Evolutionary conservation across 1,140 invertebrate genomes (phyloP).

Genomic region (Trissolcus basalis): DNA sequence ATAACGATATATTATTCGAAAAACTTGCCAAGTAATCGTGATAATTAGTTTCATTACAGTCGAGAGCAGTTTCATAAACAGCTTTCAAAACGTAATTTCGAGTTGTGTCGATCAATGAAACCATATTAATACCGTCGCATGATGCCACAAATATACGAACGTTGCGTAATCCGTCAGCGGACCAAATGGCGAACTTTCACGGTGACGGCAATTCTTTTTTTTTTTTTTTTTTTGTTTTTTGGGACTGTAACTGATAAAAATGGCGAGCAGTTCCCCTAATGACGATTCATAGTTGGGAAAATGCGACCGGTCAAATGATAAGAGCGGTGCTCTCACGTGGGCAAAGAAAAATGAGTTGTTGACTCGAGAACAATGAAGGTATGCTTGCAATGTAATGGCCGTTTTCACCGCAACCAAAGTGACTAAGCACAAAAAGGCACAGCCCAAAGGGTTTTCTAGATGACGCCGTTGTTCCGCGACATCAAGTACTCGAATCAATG

Average conservation of each 20-base stretch:
- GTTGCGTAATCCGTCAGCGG: no score
- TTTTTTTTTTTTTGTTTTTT: background rate
- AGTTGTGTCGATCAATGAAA: slow-evolving; percentile 14
- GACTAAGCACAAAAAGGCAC: slow-evolving; percentile 55
- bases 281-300: slow-evolving; percentile 31
- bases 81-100: slow-evolving; percentile 8
- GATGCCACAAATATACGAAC: no score
- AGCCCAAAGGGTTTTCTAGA: slow-evolving; percentile 52
- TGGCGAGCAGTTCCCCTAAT: slow-evolving; percentile 1
- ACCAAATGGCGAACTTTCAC: no score
- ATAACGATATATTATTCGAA: slow-evolving; percentile 22
- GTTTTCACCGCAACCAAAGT: slow-evolving; percentile 51
- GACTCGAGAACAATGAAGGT: slow-evolving; percentile 57
- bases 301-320: slow-evolving; percentile 43
- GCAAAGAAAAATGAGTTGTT: slow-evolving; percentile 58
- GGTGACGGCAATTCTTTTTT: no score
- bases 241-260: slow-evolving; percentile 13
- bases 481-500: slow-evolving; percentile 52
- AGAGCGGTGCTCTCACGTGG: slow-evolving; percentile 32
- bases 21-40: slow-evolving; percentile 34
- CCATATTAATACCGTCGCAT: slow-evolving; percentile 25
- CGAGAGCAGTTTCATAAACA: background rate
- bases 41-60: slow-evolving; percentile 45
- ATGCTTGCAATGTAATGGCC: slow-evolving; percentile 52
- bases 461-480: slow-evolving; percentile 55